Percentiles rank a stretch among this genome's conserved stretches.
Conservation (phyloP, 2,888 invertebrate species). For the Thera obeliscata region DNA sequence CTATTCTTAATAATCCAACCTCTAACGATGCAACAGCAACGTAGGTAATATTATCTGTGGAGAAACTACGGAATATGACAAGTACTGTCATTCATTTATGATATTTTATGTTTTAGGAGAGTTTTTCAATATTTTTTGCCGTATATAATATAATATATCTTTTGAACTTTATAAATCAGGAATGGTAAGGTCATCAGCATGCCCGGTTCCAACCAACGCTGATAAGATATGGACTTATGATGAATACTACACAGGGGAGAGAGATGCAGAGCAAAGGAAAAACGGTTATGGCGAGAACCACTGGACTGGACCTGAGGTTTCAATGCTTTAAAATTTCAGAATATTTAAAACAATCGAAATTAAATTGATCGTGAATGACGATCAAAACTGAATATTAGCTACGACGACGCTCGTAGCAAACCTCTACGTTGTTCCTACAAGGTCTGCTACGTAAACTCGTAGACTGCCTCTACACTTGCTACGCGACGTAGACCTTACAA, state of each 20-base stretch:
- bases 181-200: constrained; percentile 37
- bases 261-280: constrained; percentile 56
- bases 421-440: neutral
- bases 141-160: no score
- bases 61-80: no score
- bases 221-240: constrained; percentile 58
- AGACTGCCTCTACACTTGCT: neutral
- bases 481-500: neutral
- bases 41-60: no score
- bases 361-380: no score
- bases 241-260: constrained; percentile 70
- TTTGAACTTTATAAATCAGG: neutral
- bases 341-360: neutral
- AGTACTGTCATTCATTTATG: neutral
- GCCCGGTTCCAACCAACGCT: constrained; percentile 41
- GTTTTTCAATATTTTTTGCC: neutral
- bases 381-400: neutral
- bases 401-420: neutral
- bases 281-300: constrained; percentile 57
- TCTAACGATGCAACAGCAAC: neutral
- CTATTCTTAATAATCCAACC: neutral
- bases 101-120: neutral
- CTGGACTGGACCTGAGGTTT: constrained; percentile 70
- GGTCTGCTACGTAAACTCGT: neutral
- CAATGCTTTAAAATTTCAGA: neutral